phyloP scores from a whole-genome alignment of 2,888 invertebrate species.

The Theretra japonica region DNA sequence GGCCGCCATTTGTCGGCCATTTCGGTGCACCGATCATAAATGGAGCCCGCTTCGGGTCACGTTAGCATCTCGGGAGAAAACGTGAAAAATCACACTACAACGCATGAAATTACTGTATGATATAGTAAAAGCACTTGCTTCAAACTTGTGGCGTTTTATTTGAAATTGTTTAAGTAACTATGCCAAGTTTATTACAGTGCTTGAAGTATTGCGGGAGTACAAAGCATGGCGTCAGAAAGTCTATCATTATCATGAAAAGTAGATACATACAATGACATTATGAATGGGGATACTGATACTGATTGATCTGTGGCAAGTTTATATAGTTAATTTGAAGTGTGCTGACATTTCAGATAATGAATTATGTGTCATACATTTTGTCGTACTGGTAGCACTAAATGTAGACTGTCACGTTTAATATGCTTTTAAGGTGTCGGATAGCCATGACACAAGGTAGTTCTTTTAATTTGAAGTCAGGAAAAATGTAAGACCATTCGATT shows the following conservation, averaged over 20 bases:
- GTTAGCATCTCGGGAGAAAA: constrained; percentile 80
- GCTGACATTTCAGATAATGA: no score
- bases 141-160: neutral
- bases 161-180: constrained; percentile 5
- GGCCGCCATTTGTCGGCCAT: constrained; percentile 84
- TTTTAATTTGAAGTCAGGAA: no score
- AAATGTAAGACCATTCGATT: no score
- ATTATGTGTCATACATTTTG: no score
- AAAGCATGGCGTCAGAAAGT: neutral
- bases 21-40: constrained; percentile 84
- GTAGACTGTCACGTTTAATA: no score
- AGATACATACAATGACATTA: no score
- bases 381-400: no score
- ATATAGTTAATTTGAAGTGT: no score
- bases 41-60: constrained; percentile 81
- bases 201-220: neutral
- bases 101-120: constrained; percentile 72
- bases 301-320: no score
- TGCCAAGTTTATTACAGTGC: neutral
- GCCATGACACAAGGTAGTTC: no score
- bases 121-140: constrained; percentile 40
- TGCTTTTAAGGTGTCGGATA: no score
- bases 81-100: constrained; percentile 83
- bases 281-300: no score
- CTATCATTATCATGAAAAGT: neutral